Conservation (phyloP, 53 echinoderm and acorn worm species). For the Paelopatides confundens region DNA sequence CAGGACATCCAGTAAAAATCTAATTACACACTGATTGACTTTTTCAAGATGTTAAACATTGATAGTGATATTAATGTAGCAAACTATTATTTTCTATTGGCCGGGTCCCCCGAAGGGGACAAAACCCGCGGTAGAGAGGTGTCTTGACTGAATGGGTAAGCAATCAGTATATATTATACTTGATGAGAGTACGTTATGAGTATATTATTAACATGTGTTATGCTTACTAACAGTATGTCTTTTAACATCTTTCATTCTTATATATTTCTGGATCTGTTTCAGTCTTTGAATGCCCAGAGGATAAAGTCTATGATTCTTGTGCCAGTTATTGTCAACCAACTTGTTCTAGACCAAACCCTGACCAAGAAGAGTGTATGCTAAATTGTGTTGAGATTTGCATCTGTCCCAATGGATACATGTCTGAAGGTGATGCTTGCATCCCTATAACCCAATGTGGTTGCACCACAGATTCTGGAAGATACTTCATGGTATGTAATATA, state of each 20-base stretch:
- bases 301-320: conserved; percentile 72
- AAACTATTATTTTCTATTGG: too few species aligned
- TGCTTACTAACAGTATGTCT: too few species aligned
- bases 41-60: too few species aligned
- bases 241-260: neutral
- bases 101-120: too few species aligned
- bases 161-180: too few species aligned
- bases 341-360: conserved; percentile 59
- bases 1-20: too few species aligned
- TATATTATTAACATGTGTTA: too few species aligned
- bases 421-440: conserved; percentile 68
- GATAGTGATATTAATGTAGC: too few species aligned
- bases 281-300: conserved; percentile 75
- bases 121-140: too few species aligned
- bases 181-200: too few species aligned
- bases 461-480: conserved; percentile 51
- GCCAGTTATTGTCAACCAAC: conserved; percentile 76
- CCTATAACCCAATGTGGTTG: conserved; percentile 69
- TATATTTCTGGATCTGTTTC: neutral
- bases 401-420: conserved; percentile 63
- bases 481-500: conserved; percentile 58
- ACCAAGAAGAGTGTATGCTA: conserved; percentile 30
- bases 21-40: too few species aligned
- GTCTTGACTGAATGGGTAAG: too few species aligned
- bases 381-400: conserved; percentile 67